phyloP scores from a whole-genome alignment of 2,888 invertebrate species.

The Tineola bisselliella region DNA sequence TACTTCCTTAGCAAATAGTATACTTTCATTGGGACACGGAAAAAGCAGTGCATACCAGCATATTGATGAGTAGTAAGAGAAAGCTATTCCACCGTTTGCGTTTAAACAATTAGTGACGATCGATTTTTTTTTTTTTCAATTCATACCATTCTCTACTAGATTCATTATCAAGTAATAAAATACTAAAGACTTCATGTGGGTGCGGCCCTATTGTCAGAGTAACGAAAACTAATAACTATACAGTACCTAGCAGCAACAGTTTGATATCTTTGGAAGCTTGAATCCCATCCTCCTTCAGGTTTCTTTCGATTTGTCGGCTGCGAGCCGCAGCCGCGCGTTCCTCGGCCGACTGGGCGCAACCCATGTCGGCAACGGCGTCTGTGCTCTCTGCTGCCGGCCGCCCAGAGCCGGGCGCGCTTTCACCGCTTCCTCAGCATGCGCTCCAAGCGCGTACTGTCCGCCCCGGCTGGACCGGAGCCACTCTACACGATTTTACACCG shows the following conservation, averaged over 20 bases:
- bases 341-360: constrained; percentile 99
- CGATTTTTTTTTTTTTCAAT: neutral
- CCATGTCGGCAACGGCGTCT: constrained; percentile 79
- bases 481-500: constrained; percentile 50
- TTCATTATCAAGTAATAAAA: neutral
- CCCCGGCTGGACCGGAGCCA: constrained; percentile 51
- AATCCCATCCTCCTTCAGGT: constrained; percentile 97
- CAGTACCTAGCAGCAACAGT: constrained; percentile 92
- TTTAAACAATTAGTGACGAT: neutral
- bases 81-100: constrained; percentile 27
- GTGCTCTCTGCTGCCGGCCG: constrained; percentile 56
- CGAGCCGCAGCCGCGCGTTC: constrained; percentile 98
- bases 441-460: constrained; percentile 54
- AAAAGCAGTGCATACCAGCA: constrained; percentile 40
- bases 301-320: constrained; percentile 97
- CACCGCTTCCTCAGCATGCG: constrained; percentile 70
- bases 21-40: constrained; percentile 51
- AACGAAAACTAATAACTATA: neutral
- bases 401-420: constrained; percentile 69
- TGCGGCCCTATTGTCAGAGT: neutral
- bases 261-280: constrained; percentile 99
- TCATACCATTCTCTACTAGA: neutral
- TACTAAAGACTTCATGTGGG: neutral
- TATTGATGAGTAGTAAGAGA: constrained; percentile 49
- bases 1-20: constrained; percentile 14